Evolutionary conservation across 2,797 vertebrate species (phyloP).

Genomic region (Coracias cyanogaster): DNA sequence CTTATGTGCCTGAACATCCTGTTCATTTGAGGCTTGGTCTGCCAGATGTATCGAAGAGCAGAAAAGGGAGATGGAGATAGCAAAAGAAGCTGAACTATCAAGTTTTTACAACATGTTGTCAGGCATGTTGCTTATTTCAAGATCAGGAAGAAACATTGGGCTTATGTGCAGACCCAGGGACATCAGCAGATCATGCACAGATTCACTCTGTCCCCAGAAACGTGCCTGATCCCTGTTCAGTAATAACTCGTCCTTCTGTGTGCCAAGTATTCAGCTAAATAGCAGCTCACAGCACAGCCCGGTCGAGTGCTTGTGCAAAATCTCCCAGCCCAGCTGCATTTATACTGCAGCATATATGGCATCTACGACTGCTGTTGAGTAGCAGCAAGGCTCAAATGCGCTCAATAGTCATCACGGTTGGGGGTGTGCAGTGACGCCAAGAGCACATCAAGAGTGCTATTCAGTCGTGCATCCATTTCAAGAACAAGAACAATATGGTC

Average conservation of each 20-base stretch:
- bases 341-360: not conserved
- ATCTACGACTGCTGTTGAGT: not conserved
- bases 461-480: not conserved
- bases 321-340: not conserved
- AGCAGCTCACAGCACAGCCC: not conserved
- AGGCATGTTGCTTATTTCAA: not conserved
- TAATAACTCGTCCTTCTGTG: not conserved
- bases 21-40: not conserved
- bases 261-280: not conserved
- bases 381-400: rapidly evolving
- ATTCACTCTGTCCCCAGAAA: not conserved
- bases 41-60: not conserved
- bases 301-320: rapidly evolving
- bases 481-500: not conserved
- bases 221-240: too few relatives aligned
- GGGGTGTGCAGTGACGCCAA: not conserved
- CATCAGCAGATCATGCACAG: not conserved
- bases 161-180: not conserved
- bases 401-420: rapidly evolving
- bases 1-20: not conserved
- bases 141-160: too few relatives aligned
- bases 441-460: rapidly evolving
- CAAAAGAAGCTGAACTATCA: not conserved
- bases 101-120: rapidly evolving
- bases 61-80: not conserved